Evolutionary conservation across 2,888 invertebrate genomes (phyloP), one percentile per base, ranked within the genome.

Genomic region (Drosophila conformis): DNA sequence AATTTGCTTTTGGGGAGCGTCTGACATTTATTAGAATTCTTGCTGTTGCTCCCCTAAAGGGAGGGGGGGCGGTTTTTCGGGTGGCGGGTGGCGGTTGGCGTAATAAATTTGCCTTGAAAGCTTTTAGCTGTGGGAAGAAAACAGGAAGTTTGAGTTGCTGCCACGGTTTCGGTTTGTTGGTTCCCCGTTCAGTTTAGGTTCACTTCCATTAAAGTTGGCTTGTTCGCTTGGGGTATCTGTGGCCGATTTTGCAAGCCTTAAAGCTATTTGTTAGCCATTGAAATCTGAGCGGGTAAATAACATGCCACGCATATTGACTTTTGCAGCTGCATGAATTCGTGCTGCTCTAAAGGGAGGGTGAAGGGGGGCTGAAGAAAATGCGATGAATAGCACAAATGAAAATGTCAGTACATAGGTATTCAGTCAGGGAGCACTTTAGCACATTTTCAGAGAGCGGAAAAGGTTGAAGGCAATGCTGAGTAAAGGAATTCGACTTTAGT

Each of bases 11-110:
- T 70, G 83, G 73, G 78, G 75, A 73, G 84, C 78, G 81, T 77
- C 80, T 82, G 89, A 89, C 89, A 90, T 89, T 89, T 90, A 89
- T 89, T 89, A 83, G 89, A 89, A 89, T 90, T 90, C 83, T 80
- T 82, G 73, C 58, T 64, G 68, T 51, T 52, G 49, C 69, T 33
- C 57, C 66, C 38, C 57, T n/a, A n/a, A 56, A 49, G 40, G 18
- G 48, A 15, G 35, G 40, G 1, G 8, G 21, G 27, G 27, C 6
- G 27, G 27, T 4, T 36, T 18, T 15, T 10, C 11, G 42, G 21
- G 21, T 21, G 40, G 40, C 2, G 40, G 40, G 21, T 42, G 21
- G 13, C 18, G 56, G 54, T 38, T 64, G 54, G 15, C 6, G 69
- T 64, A 78, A 78, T 72, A 89, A 87, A 89, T 80, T 76, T 68